Conservation (phyloP, 2,888 invertebrate species). For the Brachylomia viminalis region DNA sequence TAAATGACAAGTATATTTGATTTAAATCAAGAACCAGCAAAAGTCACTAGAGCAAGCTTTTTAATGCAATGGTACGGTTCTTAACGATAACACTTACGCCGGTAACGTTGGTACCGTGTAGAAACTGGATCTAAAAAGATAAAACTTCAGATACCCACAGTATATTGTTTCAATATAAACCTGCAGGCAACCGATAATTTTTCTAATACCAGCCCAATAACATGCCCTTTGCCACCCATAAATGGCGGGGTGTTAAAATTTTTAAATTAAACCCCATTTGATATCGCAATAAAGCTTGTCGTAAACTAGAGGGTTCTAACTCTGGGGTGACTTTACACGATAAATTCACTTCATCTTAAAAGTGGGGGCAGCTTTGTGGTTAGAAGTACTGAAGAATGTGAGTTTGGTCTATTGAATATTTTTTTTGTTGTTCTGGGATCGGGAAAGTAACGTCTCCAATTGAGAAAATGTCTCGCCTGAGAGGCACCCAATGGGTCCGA, state of each 20-base stretch:
- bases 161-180: slow-evolving; percentile 57
- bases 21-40: background rate
- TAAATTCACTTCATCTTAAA: slow-evolving; percentile 56
- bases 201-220: slow-evolving; percentile 65
- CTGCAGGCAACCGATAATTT: slow-evolving; percentile 62
- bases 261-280: slow-evolving; percentile 74
- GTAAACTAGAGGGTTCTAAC: slow-evolving; percentile 67
- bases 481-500: background rate
- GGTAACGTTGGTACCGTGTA: background rate
- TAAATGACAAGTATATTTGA: background rate
- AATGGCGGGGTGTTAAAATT: slow-evolving; percentile 68
- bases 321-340: slow-evolving; percentile 52
- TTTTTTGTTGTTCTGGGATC: slow-evolving; percentile 17
- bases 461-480: background rate
- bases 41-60: no score
- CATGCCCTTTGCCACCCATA: slow-evolving; percentile 48
- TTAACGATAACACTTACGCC: background rate
- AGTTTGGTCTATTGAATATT: slow-evolving; percentile 21
- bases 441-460: background rate
- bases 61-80: background rate
- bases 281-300: slow-evolving; percentile 69
- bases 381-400: slow-evolving; percentile 22
- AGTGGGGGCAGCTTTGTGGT: slow-evolving; percentile 43
- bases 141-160: slow-evolving; percentile 17
- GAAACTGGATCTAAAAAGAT: slow-evolving; percentile 7